phyloP scores from a whole-genome alignment of 2,888 invertebrate species.

The Galeruca laticollis region DNA sequence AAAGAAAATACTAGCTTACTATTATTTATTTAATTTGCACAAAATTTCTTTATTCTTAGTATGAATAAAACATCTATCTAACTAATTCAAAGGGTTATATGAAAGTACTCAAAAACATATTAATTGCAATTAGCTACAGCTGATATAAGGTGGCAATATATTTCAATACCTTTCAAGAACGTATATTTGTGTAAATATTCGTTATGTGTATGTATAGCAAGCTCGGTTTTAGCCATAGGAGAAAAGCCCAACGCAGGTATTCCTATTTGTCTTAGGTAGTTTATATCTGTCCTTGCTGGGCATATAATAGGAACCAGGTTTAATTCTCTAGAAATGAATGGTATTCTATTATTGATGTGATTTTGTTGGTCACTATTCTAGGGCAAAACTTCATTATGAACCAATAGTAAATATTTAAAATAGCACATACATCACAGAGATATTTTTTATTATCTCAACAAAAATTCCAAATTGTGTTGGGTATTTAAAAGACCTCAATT shows the following conservation, averaged over 20 bases:
- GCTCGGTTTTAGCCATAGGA: conserved; percentile 85
- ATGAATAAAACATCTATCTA: not conserved
- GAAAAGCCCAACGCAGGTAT: conserved; percentile 90
- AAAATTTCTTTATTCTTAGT: not conserved
- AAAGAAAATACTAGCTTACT: not conserved
- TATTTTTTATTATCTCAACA: no score
- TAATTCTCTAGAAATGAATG: conserved; percentile 59
- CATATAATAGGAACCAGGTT: conserved; percentile 79
- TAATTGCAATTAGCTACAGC: conserved; percentile 12
- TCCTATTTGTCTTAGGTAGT: conserved; percentile 81
- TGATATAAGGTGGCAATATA: conserved; percentile 3
- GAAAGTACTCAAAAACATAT: conserved; percentile 3
- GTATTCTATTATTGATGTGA: not conserved
- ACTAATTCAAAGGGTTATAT: not conserved
- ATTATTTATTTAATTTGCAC: not conserved
- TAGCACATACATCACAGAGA: no score
- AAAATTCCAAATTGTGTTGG: no score
- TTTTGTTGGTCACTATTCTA: not conserved
- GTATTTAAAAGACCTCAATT: no score
- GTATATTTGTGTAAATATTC: conserved; percentile 83
- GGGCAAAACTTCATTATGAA: no score
- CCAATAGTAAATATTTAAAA: not conserved
- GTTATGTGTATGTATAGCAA: conserved; percentile 88
- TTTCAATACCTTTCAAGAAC: conserved; percentile 83
- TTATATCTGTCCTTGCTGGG: conserved; percentile 89